phyloP scores from a whole-genome alignment of 2,888 invertebrate genomes.

The Erebia epiphron region DNA sequence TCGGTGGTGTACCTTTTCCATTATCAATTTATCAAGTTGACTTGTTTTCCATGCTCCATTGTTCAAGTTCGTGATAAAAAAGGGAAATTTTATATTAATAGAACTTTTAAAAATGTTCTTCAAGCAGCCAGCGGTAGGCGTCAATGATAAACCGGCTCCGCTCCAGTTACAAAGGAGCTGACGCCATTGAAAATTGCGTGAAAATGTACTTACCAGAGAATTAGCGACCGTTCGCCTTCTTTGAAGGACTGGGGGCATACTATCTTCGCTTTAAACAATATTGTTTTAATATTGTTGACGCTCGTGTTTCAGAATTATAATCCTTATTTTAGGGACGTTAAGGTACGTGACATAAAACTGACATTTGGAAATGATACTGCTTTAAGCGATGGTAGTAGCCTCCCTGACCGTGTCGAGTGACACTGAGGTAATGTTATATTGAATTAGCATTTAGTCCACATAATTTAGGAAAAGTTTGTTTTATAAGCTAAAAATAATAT shows the following conservation, averaged over 20 bases:
- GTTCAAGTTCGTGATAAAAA: slow-evolving; percentile 3
- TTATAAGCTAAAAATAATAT: too few relatives aligned
- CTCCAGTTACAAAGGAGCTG: slow-evolving; percentile 6
- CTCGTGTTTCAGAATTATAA: too few relatives aligned
- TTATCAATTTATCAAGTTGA: not conserved
- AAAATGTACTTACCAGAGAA: slow-evolving; percentile 1
- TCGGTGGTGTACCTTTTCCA: not conserved
- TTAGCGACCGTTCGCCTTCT: not conserved
- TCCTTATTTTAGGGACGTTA: too few relatives aligned
- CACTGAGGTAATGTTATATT: not conserved
- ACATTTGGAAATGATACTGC: too few relatives aligned
- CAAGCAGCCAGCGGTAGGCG: slow-evolving; percentile 3
- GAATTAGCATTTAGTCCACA: too few relatives aligned
- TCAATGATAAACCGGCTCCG: not conserved
- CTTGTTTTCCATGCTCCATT: not conserved
- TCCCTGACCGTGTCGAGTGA: not conserved
- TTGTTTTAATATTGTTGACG: too few relatives aligned
- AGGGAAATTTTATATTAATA: not conserved
- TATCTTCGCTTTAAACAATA: too few relatives aligned
- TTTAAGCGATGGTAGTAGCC: too few relatives aligned
- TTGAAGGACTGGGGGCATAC: too few relatives aligned
- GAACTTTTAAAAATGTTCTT: slow-evolving; percentile 1
- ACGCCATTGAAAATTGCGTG: slow-evolving; percentile 5
- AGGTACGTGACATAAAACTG: too few relatives aligned
- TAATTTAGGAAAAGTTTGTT: too few relatives aligned